These are phyloP conservation scores for Yoshiicerus persimilis DNA, from an alignment of 1,140 invertebrate species.

Conservation along the genomic window DNA sequence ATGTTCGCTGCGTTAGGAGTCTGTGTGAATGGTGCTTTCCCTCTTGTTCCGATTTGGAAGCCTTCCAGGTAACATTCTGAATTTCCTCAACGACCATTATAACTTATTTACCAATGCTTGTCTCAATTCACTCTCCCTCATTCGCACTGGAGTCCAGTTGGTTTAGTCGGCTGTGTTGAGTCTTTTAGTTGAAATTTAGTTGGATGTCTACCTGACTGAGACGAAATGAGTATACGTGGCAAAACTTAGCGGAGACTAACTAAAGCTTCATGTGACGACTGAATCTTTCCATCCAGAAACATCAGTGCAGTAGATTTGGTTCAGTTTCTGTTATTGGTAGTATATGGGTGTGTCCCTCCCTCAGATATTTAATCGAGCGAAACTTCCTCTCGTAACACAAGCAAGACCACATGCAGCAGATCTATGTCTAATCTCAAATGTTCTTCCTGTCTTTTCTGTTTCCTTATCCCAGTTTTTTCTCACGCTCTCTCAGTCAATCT, in stretches of 20 bases:
- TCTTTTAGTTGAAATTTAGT: not conserved
- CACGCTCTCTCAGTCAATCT: conserved; percentile 13
- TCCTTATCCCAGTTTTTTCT: conserved; percentile 9
- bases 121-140: conserved; percentile 6
- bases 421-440: conserved; percentile 13
- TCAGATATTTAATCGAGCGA: conserved; percentile 30
- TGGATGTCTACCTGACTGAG: not conserved
- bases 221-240: not conserved
- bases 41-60: conserved; percentile 44
- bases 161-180: too few relatives aligned
- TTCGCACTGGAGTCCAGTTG: not conserved
- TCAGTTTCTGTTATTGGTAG: not conserved
- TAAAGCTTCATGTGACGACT: not conserved
- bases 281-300: not conserved
- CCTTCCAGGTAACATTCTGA: conserved; percentile 47
- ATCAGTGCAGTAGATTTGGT: not conserved
- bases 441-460: not conserved
- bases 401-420: not conserved
- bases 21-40: not conserved
- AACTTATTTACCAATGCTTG: conserved; percentile 46
- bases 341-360: not conserved
- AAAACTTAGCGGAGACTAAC: not conserved
- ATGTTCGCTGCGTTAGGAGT: not conserved
- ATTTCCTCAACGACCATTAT: conserved; percentile 42
- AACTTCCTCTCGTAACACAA: conserved; percentile 23